Conservation (phyloP, 2,888 invertebrate species). For the Orthosia cruda region DNA sequence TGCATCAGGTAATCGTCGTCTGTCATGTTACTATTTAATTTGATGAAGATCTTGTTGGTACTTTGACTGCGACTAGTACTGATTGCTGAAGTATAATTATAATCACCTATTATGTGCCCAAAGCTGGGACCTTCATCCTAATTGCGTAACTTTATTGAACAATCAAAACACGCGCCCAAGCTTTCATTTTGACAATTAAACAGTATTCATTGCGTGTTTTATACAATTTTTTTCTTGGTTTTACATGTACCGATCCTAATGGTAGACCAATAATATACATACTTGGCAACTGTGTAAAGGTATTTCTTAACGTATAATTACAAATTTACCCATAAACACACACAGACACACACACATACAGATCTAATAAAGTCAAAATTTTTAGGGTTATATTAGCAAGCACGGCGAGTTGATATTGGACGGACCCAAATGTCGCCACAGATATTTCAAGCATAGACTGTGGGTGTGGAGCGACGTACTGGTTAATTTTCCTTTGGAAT, state of each 20-base stretch:
- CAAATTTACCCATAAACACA: no score
- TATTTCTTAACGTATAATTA: neutral
- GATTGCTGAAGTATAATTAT: neutral
- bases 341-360: no score
- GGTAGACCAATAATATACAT: no score
- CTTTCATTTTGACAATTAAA: no score
- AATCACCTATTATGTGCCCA: no score
- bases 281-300: no score
- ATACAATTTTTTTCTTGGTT: no score
- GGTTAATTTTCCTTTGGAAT: conserved; percentile 83
- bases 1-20: conserved; percentile 82
- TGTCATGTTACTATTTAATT: neutral
- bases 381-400: conserved; percentile 84
- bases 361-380: conserved; percentile 8
- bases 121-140: no score
- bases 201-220: no score
- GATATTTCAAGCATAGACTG: conserved; percentile 82
- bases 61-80: neutral
- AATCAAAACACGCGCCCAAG: no score
- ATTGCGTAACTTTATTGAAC: no score
- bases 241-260: no score
- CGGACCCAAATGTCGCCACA: conserved; percentile 79
- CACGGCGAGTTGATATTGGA: conserved; percentile 83
- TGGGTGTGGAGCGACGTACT: conserved; percentile 83
- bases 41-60: neutral